phyloP scores from a whole-genome alignment of 2,888 invertebrate genomes.

The Saturnia pavonia region DNA sequence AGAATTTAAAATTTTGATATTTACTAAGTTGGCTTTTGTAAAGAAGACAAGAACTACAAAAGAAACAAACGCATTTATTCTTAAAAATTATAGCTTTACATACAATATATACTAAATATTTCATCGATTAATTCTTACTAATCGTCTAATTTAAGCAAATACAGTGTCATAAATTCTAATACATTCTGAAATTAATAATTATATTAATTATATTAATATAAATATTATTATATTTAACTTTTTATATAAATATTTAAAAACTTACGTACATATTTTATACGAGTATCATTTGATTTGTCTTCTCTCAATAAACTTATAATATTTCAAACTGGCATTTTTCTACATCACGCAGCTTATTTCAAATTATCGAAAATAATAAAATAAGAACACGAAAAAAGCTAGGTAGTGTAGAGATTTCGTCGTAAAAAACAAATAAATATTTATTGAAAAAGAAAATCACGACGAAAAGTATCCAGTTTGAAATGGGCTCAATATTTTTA shows the following conservation, averaged over 20 bases:
- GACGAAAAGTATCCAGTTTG: constrained; percentile 38
- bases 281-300: constrained; percentile 37
- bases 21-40: neutral
- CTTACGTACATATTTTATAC: constrained; percentile 5
- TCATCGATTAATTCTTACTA: neutral
- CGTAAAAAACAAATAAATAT: neutral
- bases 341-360: constrained; percentile 7
- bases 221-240: too few species aligned
- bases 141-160: neutral
- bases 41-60: neutral
- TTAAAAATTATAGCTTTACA: neutral
- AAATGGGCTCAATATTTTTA: constrained; percentile 65
- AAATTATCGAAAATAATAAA: neutral
- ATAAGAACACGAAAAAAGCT: neutral
- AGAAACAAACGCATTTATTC: constrained; percentile 1
- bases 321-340: constrained; percentile 44
- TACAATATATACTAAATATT: neutral
- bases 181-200: neutral
- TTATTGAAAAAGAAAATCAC: neutral
- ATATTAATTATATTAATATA: neutral
- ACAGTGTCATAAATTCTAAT: neutral
- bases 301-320: constrained; percentile 39
- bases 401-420: neutral
- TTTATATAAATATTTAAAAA: neutral
- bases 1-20: too few species aligned